These are phyloP conservation scores for Sminthurinus signatus DNA, from an alignment of 1,140 invertebrate genomes.

Conservation along the genomic window DNA sequence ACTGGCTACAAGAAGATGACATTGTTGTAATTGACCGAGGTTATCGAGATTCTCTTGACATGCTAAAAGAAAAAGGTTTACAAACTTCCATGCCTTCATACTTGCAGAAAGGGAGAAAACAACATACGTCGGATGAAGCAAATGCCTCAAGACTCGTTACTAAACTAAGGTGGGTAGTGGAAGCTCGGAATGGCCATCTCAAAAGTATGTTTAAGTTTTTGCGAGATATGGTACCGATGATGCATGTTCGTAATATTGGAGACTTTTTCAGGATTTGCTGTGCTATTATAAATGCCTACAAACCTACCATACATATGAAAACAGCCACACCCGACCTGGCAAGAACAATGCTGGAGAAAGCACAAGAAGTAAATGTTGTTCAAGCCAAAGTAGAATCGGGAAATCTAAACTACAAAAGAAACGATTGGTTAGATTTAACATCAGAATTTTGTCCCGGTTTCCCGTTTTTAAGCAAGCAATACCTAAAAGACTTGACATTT, in stretches of 20 bases:
- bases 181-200: slow-evolving; percentile 33
- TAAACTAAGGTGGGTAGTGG: slow-evolving; percentile 36
- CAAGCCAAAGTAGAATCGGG: background rate
- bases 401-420: background rate
- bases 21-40: slow-evolving; percentile 20
- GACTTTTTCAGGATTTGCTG: slow-evolving; percentile 12
- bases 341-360: background rate
- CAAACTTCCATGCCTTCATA: background rate
- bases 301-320: background rate
- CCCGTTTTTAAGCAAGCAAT: background rate
- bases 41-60: slow-evolving; percentile 7
- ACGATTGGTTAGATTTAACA: background rate
- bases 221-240: slow-evolving; percentile 6
- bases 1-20: slow-evolving; percentile 14
- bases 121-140: slow-evolving; percentile 3
- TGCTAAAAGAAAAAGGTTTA: background rate
- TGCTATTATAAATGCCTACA: slow-evolving; percentile 15
- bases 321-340: background rate
- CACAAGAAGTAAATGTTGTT: background rate
- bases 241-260: slow-evolving; percentile 14
- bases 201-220: slow-evolving; percentile 36
- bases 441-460: background rate
- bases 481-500: background rate
- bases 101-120: slow-evolving; percentile 11
- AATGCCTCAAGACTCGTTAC: slow-evolving; percentile 29